A percentile compares a stretch with the other conserved stretches of the same genome.
Conservation (phyloP, 2,113 vertebrate genomes). For the Mixornis gularis region DNA sequence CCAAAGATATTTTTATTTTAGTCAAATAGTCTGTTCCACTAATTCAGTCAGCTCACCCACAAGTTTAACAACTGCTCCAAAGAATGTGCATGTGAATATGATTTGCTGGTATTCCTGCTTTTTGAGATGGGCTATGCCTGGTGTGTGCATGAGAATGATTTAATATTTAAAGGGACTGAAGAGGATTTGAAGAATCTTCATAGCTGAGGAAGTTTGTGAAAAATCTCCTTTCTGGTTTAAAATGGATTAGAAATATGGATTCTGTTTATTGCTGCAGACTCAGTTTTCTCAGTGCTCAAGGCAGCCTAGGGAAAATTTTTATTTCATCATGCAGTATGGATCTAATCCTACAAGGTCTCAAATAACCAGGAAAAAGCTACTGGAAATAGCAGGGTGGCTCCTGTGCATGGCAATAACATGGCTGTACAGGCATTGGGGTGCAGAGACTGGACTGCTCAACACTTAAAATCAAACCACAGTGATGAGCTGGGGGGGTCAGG, state of each 20-base stretch:
- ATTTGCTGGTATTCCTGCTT: conserved; percentile 8
- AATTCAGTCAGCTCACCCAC: conserved; percentile 1
- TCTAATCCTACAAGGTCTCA: neutral
- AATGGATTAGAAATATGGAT: conserved; percentile 1
- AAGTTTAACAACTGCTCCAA: neutral
- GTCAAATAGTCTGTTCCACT: neutral
- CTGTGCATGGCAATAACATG: fast-evolving
- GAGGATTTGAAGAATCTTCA: conserved; percentile 14
- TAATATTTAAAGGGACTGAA: neutral
- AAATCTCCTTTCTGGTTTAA: conserved; percentile 11
- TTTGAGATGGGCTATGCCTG: neutral
- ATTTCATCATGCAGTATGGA: neutral
- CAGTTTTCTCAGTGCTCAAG: neutral
- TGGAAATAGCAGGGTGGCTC: neutral
- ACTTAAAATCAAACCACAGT: neutral
- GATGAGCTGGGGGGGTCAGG: neutral
- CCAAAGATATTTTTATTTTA: conserved; percentile 11
- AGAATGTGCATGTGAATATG: neutral
- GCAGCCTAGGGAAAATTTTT: neutral
- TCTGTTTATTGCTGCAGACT: neutral
- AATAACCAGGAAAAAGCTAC: neutral
- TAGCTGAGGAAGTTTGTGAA: neutral
- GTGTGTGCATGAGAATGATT: conserved; percentile 6
- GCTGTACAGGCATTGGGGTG: neutral
- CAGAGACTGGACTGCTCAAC: neutral